Conservation (phyloP, 2,888 invertebrate genomes). For the Scaptomyza cyrtandrae region DNA sequence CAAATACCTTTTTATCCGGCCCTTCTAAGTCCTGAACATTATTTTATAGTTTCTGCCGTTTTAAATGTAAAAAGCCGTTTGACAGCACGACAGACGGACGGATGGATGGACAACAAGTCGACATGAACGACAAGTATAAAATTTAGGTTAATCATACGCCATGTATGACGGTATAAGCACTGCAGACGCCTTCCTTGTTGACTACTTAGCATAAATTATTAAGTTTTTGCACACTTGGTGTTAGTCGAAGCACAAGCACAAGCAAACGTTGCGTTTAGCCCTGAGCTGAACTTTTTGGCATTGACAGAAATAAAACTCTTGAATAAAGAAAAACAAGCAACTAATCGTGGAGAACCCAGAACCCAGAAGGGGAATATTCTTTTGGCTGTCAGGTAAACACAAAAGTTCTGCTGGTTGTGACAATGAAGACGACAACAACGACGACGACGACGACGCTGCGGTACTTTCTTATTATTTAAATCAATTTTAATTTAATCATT, state of each 20-base stretch:
- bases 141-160: constrained; percentile 78
- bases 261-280: constrained; percentile 20
- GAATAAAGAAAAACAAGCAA: constrained; percentile 26
- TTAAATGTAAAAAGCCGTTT: constrained; percentile 65
- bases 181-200: constrained; percentile 33
- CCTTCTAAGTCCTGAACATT: constrained; percentile 43
- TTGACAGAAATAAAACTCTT: constrained; percentile 49
- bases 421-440: constrained; percentile 14
- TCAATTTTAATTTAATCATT: constrained; percentile 81
- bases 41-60: constrained; percentile 67
- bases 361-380: background rate
- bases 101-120: constrained; percentile 35
- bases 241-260: background rate
- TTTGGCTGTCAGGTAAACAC: constrained; percentile 19
- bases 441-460: background rate
- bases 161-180: constrained; percentile 30
- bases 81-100: constrained; percentile 19
- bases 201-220: constrained; percentile 76
- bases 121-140: constrained; percentile 40
- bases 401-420: constrained; percentile 35
- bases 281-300: constrained; percentile 37
- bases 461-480: constrained; percentile 65
- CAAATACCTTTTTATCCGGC: constrained; percentile 53
- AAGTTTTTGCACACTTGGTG: constrained; percentile 54
- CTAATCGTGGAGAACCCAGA: constrained; percentile 32